Evolutionary conservation across 2,888 invertebrate genomes (phyloP).

Genomic region (Torymus texanus): DNA sequence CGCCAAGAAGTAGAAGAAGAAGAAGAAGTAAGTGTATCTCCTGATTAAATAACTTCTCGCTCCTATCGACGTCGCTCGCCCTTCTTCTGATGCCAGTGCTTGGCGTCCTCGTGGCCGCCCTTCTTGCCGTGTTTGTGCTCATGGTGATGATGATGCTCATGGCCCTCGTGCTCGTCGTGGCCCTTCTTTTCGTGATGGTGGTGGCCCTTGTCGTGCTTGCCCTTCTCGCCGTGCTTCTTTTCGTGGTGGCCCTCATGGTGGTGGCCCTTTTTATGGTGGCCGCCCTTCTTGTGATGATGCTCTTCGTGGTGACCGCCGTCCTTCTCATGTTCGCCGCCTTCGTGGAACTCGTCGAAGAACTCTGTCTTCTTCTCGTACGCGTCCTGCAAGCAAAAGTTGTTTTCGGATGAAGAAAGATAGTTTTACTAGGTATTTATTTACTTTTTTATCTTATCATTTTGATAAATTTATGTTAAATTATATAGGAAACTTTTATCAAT

Average conservation of each 20-base stretch:
- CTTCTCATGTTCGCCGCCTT: slow-evolving; percentile 81
- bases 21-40: neutral
- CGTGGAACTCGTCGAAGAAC: slow-evolving; percentile 85
- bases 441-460: no score
- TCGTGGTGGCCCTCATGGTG: slow-evolving; percentile 76
- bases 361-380: slow-evolving; percentile 86
- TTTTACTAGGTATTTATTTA: no score
- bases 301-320: slow-evolving; percentile 80
- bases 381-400: slow-evolving; percentile 72
- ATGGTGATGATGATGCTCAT: slow-evolving; percentile 78
- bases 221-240: slow-evolving; percentile 78
- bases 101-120: slow-evolving; percentile 75
- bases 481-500: no score
- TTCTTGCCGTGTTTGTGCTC: slow-evolving; percentile 76
- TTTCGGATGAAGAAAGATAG: no score
- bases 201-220: slow-evolving; percentile 78
- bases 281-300: slow-evolving; percentile 78
- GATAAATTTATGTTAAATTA: no score
- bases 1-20: no score
- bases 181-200: slow-evolving; percentile 78
- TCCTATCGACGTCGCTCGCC: slow-evolving; percentile 55
- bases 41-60: neutral
- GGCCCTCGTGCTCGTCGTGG: slow-evolving; percentile 78
- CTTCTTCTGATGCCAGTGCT: slow-evolving; percentile 80
- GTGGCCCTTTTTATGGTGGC: slow-evolving; percentile 78